phyloP scores from a whole-genome alignment of 1,140 invertebrate species.

The Druon quercuslanigerum region DNA sequence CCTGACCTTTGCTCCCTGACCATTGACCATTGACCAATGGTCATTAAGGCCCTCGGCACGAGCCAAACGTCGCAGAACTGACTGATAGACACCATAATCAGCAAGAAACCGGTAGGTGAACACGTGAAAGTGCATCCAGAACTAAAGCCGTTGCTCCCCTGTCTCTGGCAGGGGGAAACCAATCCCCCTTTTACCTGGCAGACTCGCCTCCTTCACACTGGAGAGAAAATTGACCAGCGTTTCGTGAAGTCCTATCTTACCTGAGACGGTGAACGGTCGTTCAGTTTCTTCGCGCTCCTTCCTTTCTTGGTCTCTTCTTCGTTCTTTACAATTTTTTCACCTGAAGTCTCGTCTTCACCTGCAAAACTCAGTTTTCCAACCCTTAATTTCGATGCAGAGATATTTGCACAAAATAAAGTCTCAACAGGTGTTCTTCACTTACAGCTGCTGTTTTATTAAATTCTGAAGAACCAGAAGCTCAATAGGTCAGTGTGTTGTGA shows the following conservation, averaged over 20 bases:
- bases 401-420: neutral
- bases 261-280: slow-evolving; percentile 57
- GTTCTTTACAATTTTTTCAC: neutral
- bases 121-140: slow-evolving; percentile 70
- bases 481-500: neutral
- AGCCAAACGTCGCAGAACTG: slow-evolving; percentile 5
- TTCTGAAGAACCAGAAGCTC: neutral
- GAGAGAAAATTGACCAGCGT: slow-evolving; percentile 57
- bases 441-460: neutral
- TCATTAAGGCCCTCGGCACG: neutral
- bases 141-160: slow-evolving; percentile 41
- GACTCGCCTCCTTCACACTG: slow-evolving; percentile 46
- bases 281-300: slow-evolving; percentile 36
- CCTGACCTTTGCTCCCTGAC: neutral
- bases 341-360: neutral
- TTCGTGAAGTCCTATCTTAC: slow-evolving; percentile 58
- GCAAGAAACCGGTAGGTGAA: slow-evolving; percentile 26
- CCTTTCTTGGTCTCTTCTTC: neutral
- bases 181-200: slow-evolving; percentile 59
- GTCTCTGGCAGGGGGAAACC: slow-evolving; percentile 49
- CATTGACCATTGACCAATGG: neutral
- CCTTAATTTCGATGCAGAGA: neutral
- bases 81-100: slow-evolving; percentile 29
- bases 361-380: neutral
- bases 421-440: neutral